These are phyloP conservation scores for Atethmia centrago DNA, from an alignment of 2,888 invertebrate species.

Conservation along the genomic window DNA sequence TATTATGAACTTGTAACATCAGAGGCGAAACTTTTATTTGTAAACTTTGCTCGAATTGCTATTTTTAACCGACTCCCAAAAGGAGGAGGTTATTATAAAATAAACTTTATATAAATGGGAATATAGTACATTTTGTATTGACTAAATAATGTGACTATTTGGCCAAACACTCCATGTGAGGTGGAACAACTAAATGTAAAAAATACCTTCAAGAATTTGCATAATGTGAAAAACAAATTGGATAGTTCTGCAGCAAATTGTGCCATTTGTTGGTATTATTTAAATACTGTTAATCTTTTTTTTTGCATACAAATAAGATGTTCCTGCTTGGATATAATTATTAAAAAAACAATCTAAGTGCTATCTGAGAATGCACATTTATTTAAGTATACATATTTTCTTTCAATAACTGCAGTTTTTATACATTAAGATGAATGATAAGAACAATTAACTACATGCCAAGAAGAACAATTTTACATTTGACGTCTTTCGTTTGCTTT, in stretches of 20 bases:
- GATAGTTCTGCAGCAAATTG: not conserved
- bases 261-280: not conserved
- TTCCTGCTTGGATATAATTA: not conserved
- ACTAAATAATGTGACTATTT: not conserved
- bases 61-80: too few relatives aligned
- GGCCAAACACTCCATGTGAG: not conserved
- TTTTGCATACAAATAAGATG: not conserved
- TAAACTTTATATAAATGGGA: fast-evolving
- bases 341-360: not conserved
- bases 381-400: not conserved
- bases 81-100: too few relatives aligned
- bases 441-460: not conserved
- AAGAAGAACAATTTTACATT: not conserved
- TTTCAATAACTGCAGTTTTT: not conserved
- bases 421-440: not conserved
- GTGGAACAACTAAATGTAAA: not conserved
- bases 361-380: not conserved
- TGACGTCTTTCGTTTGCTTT: constrained; percentile 18
- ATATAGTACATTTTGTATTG: not conserved
- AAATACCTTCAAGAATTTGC: not conserved
- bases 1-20: not conserved
- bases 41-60: not conserved
- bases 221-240: not conserved
- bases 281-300: not conserved
- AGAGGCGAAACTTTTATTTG: not conserved